Evolutionary conservation across 2,797 vertebrate species (phyloP), one percentile per base, ranked within the genome.

Genomic region (Crocodylus rhombifer): DNA sequence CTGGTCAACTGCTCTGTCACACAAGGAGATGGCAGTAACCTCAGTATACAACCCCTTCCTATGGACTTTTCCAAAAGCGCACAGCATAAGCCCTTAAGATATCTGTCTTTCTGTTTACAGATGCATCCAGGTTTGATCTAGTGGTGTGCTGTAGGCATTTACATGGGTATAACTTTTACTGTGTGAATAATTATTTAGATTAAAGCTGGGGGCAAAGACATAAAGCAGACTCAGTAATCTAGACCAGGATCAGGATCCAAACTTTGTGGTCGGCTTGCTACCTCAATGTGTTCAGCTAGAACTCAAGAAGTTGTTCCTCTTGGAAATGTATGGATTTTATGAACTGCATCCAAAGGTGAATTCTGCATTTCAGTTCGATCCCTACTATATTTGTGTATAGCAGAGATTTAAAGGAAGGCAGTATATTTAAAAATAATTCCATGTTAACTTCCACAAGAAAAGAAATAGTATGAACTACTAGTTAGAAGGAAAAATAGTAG

Each of bases 391-490:
- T 23, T 13, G 28, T 36, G 11, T 71, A 2, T 30, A 74, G 55
- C 42, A 42, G 42, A 42, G 42, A 42, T 42, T 42, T 42, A 42
- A 42, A 71, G 61, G 18, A 77, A 71, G 25, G 12, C 25, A 86
- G 60, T 28, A 82, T 65, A 82, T 36, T 92, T 87, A 30, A 21
- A 88, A 85, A 65, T 83, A 86, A 58, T 87, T 60, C 5, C 81
- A 8, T 79, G 81, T 79, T 90, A 84, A 86, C 92, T 94, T 86
- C n/a, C 84, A 91, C 89, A 63, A 23, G 11, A 30, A 87, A 28
- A 77, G 75, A 81, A 87, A 42, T 62, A 42, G 42, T 42, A 42
- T 42, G 42, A 42, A 42, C 42, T 42, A 42, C 42, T 42, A 42
- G 42, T 42, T 42, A 42, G 42, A 42, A 42, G 42, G 42, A 42